Evolutionary conservation across 2,888 invertebrate genomes (phyloP).

Genomic region (Hydroisotoma schaefferi): DNA sequence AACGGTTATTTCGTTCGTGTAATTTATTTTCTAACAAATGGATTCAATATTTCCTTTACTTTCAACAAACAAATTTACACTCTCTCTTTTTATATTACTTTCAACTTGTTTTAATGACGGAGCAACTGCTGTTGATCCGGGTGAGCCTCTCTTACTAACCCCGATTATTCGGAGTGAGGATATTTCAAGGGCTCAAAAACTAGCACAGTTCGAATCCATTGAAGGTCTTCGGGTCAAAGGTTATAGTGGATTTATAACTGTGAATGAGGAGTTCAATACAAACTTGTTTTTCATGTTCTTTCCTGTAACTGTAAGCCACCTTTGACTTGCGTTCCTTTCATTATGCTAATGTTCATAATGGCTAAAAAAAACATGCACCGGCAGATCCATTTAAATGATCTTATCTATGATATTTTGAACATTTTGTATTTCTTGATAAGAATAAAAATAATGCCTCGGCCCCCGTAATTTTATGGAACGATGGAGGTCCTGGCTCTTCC

Average conservation of each 20-base stretch:
- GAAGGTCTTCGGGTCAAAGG: constrained; percentile 47
- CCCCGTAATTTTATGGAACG: constrained; percentile 54
- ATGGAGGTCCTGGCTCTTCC: constrained; percentile 54
- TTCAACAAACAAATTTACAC: too few relatives aligned
- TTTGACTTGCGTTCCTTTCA: too few relatives aligned
- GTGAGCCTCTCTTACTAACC: constrained; percentile 19
- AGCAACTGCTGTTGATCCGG: too few relatives aligned
- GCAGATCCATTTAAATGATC: too few relatives aligned
- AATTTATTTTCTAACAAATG: too few relatives aligned
- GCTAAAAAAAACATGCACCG: too few relatives aligned
- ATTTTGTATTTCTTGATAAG: not conserved
- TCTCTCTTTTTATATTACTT: too few relatives aligned
- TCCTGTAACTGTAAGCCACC: constrained; percentile 49
- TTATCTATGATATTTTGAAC: too few relatives aligned
- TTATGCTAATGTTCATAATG: too few relatives aligned
- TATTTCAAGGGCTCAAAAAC: constrained; percentile 12
- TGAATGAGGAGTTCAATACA: constrained; percentile 51
- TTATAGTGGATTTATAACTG: constrained; percentile 53
- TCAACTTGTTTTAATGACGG: too few relatives aligned
- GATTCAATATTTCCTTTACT: too few relatives aligned
- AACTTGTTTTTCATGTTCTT: constrained; percentile 55
- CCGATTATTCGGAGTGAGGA: constrained; percentile 19
- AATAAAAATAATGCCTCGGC: constrained; percentile 45
- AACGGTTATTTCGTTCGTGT: too few relatives aligned
- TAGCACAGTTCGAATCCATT: constrained; percentile 30